These are phyloP conservation scores for Graphium colonna DNA, from an alignment of 2,888 invertebrate species.

Conservation along the genomic window DNA sequence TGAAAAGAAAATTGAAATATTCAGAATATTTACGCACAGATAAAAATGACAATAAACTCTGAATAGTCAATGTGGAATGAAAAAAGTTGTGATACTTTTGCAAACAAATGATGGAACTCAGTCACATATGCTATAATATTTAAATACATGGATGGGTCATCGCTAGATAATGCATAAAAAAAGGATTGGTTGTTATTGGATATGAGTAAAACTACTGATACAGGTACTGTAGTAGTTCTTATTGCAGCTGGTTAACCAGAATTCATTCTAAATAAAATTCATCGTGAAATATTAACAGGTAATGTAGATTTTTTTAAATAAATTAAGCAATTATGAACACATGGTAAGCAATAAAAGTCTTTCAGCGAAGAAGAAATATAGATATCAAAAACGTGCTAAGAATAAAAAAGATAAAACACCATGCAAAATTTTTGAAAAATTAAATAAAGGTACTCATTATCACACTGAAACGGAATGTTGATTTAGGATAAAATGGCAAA, in stretches of 20 bases:
- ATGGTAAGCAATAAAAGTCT: no score
- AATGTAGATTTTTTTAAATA: neutral
- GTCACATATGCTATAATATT: constrained; percentile 29
- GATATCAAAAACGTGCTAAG: no score
- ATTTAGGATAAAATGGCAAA: constrained; percentile 10
- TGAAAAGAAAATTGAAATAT: constrained; percentile 30
- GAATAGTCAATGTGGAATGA: constrained; percentile 28
- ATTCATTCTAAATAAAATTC: neutral
- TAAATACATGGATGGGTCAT: constrained; percentile 31
- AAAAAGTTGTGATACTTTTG: neutral
- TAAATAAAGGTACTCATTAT: constrained; percentile 15
- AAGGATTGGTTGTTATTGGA: constrained; percentile 28
- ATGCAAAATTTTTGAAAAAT: constrained; percentile 14
- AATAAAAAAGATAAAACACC: neutral
- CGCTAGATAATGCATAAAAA: constrained; percentile 33
- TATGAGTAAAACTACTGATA: neutral
- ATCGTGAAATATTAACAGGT: neutral
- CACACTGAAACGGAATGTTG: constrained; percentile 16
- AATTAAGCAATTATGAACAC: neutral
- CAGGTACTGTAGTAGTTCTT: constrained; percentile 20
- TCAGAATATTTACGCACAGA: constrained; percentile 30
- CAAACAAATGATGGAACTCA: constrained; percentile 30
- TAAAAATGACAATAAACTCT: constrained; percentile 21
- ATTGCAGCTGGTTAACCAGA: constrained; percentile 7
- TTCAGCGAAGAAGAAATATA: no score